Conservation (phyloP, 1,140 invertebrate genomes). For the Paramacrobiotus metropolitanus region DNA sequence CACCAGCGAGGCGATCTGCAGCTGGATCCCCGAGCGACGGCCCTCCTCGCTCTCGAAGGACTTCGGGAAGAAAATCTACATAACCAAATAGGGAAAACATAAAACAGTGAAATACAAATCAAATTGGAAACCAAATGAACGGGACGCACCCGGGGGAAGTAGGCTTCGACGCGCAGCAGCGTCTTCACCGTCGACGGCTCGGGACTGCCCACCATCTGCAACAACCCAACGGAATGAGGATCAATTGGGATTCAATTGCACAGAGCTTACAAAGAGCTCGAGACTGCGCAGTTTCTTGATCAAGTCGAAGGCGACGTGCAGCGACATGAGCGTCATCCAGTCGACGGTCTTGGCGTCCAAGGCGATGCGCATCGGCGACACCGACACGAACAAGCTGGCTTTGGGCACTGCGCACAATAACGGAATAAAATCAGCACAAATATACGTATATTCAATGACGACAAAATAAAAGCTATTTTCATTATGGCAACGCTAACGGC, state of each 20-base stretch:
- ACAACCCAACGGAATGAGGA: not conserved
- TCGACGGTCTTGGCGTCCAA: constrained; percentile 3
- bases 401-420: not conserved
- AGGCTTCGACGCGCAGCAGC: not conserved
- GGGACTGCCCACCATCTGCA: not conserved
- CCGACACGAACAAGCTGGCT: not conserved
- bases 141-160: not conserved
- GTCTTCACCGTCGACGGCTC: not conserved
- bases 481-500: too few relatives aligned
- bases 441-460: too few relatives aligned
- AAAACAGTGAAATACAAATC: not conserved
- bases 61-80: constrained; percentile 3
- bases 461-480: too few relatives aligned
- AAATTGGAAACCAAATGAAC: too few relatives aligned
- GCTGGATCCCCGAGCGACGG: not conserved
- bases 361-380: not conserved
- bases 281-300: not conserved
- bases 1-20: not conserved
- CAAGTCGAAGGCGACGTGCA: not conserved
- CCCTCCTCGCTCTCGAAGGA: not conserved
- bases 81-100: not conserved
- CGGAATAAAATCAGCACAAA: too few relatives aligned
- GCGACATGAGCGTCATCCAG: not conserved
- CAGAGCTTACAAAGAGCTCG: not conserved
- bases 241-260: too few relatives aligned